Base-by-base conservation (phyloP, 2,113 vertebrate genomes). In the Tricholaema leucomelas region DNA sequence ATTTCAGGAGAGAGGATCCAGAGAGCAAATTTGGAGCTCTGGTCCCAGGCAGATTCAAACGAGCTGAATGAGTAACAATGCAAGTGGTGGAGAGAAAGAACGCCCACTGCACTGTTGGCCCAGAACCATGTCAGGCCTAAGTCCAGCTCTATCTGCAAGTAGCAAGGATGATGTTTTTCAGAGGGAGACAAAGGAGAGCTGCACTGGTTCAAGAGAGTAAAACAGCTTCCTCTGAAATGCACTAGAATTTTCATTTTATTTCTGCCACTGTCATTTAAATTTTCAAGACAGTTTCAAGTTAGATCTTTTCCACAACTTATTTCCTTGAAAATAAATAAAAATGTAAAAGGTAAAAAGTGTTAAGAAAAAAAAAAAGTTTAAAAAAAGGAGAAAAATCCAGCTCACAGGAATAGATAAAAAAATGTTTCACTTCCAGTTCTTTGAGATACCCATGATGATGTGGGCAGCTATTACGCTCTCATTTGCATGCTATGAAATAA, bases 401-500 rank as follows among this genome's bases (percentile, higher is more conserved):
- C 31, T 74, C 55, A 64, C 65, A 85, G 36, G 28, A 91, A 75
- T 9, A 69, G 24, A 80, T 69, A 52, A 44, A 74, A 73, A 19
- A 33, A 19, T 21, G 13, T 76, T 92, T 87, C 10, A 8, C 33
- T 85, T 94, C n/a, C 33, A 72, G 6, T 83, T 94, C 9, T 54
- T 56, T 0, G 0, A 75, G 72, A 65, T 52, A 40, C n/a, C 52
- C 1, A 0, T 56, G 54, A 44, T 80, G 73, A 67, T 61, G 77
- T 50, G 31, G 42, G 14, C 40, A 36, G 56, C 72, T 75, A 50
- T 33, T 76, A 81, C 9, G 16, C 35, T 69, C 54, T 46, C 25
- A 85, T 86, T 95, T 94, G 79, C 86, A 82, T 1, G 1, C 59
- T 79, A 25, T 64, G 40, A 88, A 90, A 88, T 36, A 0, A 63